Evolutionary conservation across 2,113 vertebrate genomes (phyloP).

Genomic region (Paracanthobrama guichenoti): DNA sequence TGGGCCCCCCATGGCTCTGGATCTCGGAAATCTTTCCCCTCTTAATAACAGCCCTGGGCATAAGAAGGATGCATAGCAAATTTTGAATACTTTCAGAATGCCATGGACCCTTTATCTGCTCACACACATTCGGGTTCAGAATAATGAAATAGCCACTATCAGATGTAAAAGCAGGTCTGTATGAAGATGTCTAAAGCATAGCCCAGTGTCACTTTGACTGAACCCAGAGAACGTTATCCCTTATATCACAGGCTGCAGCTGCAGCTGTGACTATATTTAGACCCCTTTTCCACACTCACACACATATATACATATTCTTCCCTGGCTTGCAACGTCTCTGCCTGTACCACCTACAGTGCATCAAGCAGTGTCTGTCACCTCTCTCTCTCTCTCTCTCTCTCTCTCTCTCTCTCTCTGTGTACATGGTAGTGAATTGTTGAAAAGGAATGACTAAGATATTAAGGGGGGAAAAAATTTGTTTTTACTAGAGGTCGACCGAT

Average conservation of each 20-base stretch:
- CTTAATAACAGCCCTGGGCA: background rate
- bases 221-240: slow-evolving; percentile 16
- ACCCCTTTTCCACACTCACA: background rate
- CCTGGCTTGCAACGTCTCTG: background rate
- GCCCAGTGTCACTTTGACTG: slow-evolving; percentile 20
- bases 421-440: background rate
- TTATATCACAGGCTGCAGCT: slow-evolving; percentile 37
- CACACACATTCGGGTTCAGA: background rate
- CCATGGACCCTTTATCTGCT: background rate
- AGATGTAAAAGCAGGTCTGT: slow-evolving; percentile 5
- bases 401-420: too few relatives aligned
- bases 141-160: background rate
- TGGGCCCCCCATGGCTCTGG: background rate
- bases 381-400: too few relatives aligned
- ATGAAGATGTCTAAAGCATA: background rate
- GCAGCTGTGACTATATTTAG: slow-evolving; percentile 46
- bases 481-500: too few relatives aligned
- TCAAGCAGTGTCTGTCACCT: slow-evolving; percentile 6
- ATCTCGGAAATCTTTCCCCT: background rate
- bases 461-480: background rate
- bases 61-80: background rate
- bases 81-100: background rate
- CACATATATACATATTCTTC: slow-evolving; percentile 18
- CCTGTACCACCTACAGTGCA: slow-evolving; percentile 17
- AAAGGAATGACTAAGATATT: background rate